Percentiles rank a stretch among this genome's conserved stretches.
These are phyloP conservation scores for Eospalax fontanierii DNA, from an alignment of 2,797 vertebrate genomes.

Conservation along the genomic window DNA sequence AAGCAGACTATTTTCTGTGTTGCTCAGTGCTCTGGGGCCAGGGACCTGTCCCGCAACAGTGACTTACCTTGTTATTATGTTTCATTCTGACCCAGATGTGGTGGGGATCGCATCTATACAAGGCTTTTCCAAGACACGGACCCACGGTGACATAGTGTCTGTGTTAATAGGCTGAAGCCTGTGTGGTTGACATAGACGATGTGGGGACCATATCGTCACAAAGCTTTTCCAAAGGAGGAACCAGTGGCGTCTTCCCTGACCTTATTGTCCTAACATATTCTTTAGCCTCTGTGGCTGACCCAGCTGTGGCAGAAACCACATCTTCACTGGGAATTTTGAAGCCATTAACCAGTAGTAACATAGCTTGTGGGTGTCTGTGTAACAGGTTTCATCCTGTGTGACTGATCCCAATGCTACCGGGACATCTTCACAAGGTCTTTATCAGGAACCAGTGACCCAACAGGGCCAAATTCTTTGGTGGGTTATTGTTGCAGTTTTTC, in stretches of 20 bases:
- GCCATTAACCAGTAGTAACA: too few species aligned
- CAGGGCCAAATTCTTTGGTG: background rate
- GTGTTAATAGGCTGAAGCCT: background rate
- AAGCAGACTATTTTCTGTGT: background rate
- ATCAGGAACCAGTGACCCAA: background rate
- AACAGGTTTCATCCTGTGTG: background rate
- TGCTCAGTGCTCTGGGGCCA: background rate
- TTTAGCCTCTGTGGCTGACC: background rate
- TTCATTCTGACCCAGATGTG: background rate
- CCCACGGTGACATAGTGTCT: background rate
- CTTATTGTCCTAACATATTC: too few species aligned
- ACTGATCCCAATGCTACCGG: background rate
- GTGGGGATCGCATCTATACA: background rate
- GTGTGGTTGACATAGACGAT: background rate
- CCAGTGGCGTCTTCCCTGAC: background rate
- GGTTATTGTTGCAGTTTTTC: background rate
- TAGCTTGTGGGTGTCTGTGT: background rate
- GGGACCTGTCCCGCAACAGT: background rate
- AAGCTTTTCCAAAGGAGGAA: background rate
- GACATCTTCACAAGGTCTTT: background rate
- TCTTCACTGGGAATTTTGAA: background rate
- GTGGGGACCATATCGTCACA: background rate
- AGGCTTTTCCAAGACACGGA: background rate
- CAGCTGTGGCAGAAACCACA: background rate
- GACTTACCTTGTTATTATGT: background rate